Evolutionary conservation across 2,113 vertebrate species (phyloP).

Genomic region (Heptranchias perlo): DNA sequence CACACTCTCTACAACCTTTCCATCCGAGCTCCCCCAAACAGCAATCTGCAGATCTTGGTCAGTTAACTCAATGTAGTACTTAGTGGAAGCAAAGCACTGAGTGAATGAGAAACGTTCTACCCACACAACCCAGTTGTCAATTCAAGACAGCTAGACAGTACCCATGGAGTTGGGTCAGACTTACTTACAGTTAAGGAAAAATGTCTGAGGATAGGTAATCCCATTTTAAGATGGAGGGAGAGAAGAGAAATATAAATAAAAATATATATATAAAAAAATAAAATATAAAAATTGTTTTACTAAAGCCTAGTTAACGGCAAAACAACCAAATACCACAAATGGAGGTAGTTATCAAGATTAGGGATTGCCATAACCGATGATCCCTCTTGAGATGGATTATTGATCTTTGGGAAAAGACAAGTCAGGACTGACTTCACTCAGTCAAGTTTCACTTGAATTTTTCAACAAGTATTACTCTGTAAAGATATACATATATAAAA

Average conservation of each 20-base stretch:
- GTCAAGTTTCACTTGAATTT: too few relatives aligned
- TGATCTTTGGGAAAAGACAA: neutral
- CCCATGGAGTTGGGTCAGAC: neutral
- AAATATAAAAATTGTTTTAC: neutral
- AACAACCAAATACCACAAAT: neutral
- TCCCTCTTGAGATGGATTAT: neutral
- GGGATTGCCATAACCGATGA: neutral
- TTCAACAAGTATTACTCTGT: neutral
- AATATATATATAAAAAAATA: neutral
- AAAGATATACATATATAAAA: neutral
- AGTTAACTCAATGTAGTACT: neutral
- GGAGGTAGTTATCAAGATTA: neutral
- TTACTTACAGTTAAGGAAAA: neutral
- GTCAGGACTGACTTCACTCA: neutral
- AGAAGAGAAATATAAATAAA: neutral
- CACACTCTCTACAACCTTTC: neutral
- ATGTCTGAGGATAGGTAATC: neutral
- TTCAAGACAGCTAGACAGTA: neutral
- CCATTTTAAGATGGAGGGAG: neutral
- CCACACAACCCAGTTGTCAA: neutral
- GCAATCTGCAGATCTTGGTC: neutral
- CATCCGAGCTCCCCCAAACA: neutral
- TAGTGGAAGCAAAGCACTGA: neutral
- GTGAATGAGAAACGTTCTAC: neutral
- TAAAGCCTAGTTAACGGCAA: neutral